Percentiles rank a stretch among this genome's conserved stretches.
These are phyloP conservation scores for Carterocephalus palaemon DNA, from an alignment of 2,888 invertebrate genomes.

Conservation along the genomic window DNA sequence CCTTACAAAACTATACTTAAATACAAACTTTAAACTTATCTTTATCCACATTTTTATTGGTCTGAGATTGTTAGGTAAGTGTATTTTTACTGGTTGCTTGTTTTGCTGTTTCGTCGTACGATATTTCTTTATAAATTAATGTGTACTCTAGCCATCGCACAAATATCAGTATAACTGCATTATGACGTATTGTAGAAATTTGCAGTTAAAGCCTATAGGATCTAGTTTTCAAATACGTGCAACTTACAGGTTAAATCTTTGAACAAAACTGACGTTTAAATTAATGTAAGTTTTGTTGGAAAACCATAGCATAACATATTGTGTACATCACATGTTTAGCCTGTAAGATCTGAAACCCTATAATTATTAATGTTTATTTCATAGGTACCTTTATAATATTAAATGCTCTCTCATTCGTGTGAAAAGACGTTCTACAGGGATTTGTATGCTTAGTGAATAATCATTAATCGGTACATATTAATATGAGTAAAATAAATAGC, in stretches of 20 bases:
- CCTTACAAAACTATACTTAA: too few relatives aligned
- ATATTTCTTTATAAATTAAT: conserved; percentile 6
- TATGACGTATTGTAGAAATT: not conserved
- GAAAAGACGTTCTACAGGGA: conserved; percentile 67
- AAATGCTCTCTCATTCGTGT: conserved; percentile 42
- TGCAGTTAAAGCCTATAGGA: not conserved
- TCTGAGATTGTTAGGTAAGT: too few relatives aligned
- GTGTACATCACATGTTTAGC: conserved; percentile 15
- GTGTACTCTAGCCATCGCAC: conserved; percentile 33
- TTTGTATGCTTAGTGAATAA: conserved; percentile 37
- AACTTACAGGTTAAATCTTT: too few relatives aligned
- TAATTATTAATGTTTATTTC: conserved; percentile 14
- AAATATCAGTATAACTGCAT: conserved; percentile 31
- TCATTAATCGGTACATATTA: conserved; percentile 18
- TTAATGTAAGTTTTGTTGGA: too few relatives aligned
- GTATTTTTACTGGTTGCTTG: conserved; percentile 13
- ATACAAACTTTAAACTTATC: too few relatives aligned
- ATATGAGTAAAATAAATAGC: conserved; percentile 17
- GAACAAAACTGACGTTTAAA: too few relatives aligned
- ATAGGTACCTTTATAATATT: conserved; percentile 24
- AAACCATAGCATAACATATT: too few relatives aligned
- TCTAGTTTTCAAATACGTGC: too few relatives aligned
- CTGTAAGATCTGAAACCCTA: conserved; percentile 7
- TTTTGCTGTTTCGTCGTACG: conserved; percentile 22
- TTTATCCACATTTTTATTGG: too few relatives aligned